Evolutionary conservation across 2,888 invertebrate genomes (phyloP).

Genomic region (Trichogramma evanescens): DNA sequence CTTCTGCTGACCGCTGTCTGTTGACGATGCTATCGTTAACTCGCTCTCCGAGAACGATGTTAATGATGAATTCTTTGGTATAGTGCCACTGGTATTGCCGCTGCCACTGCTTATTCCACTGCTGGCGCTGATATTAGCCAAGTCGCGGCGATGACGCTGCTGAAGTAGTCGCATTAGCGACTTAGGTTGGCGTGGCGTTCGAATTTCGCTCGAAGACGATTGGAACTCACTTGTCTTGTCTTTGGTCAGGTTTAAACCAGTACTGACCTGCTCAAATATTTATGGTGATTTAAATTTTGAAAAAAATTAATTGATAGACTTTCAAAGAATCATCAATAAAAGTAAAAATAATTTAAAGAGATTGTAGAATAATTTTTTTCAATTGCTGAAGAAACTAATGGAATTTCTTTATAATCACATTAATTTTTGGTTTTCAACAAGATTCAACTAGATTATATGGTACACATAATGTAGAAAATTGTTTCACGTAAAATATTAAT

Average conservation of each 20-base stretch:
- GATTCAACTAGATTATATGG: too few species aligned
- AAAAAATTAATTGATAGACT: too few species aligned
- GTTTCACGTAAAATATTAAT: too few species aligned
- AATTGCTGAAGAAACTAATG: neutral
- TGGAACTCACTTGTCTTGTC: neutral
- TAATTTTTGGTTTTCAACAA: too few species aligned
- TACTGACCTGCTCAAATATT: neutral
- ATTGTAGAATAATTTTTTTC: neutral
- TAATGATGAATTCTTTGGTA: too few species aligned
- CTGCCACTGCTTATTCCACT: neutral
- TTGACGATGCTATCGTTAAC: constrained; percentile 26
- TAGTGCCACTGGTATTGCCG: neutral
- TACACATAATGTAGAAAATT: too few species aligned
- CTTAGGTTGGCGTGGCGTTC: neutral
- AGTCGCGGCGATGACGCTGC: neutral
- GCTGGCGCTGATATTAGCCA: neutral
- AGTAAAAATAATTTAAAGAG: too few species aligned
- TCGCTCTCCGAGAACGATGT: neutral
- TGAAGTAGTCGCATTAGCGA: neutral
- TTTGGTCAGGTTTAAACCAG: constrained; percentile 9
- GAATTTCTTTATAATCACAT: too few species aligned
- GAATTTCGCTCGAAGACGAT: neutral
- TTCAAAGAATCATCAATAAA: too few species aligned
- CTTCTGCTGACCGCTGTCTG: constrained; percentile 30
- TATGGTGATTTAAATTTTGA: neutral